Base-by-base conservation (phyloP, 2,888 invertebrate species). In the Brenthis ino region DNA sequence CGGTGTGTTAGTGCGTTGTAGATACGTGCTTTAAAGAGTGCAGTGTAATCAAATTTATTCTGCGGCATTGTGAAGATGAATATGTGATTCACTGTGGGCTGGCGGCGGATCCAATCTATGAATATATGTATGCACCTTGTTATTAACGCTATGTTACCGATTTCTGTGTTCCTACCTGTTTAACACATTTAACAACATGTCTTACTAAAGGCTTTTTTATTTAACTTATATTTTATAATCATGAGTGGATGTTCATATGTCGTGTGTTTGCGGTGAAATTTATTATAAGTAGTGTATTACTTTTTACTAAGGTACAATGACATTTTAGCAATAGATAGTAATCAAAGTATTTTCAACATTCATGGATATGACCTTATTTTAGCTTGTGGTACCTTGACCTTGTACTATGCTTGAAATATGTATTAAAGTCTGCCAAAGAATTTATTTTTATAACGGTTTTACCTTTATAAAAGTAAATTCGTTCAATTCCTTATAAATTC, bases 21-120 rank as follows among this genome's bases (percentile, higher is more conserved):
- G 75, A 71, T 73, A 75, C 75, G 79, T 80, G 81, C 77, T 75
- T 75, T 77, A 80, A 81, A 80, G 80, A 87, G 84, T 91, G 88
- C 84, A 87, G 89, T 90, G 88, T 76, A 75, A 76, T 77, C 68
- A 69, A 75, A 77, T 77, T 64, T 48, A 61, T 58, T 57, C 48
- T 47, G 54, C 64, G 56, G 51, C 53, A 53, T 57, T 58, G 57
- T 58, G 64, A 60, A 69, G 67, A 70, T 61, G 50, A 73, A 72
- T 60, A 67, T 63, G 68, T 71, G 65, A 68, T 72, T 81, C 79
- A 82, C 81, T 82, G 85, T 85, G 89, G 89, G 88, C 85, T 84
- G 91, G 91, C 92, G 92, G 92, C 91, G 92, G 92, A 87, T 82
- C 87, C 82, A 75, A 70, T 65, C n/a, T 43, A 65, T 69, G 60